Conservation (phyloP, 2,888 invertebrate species). For the Orthosia cruda region DNA sequence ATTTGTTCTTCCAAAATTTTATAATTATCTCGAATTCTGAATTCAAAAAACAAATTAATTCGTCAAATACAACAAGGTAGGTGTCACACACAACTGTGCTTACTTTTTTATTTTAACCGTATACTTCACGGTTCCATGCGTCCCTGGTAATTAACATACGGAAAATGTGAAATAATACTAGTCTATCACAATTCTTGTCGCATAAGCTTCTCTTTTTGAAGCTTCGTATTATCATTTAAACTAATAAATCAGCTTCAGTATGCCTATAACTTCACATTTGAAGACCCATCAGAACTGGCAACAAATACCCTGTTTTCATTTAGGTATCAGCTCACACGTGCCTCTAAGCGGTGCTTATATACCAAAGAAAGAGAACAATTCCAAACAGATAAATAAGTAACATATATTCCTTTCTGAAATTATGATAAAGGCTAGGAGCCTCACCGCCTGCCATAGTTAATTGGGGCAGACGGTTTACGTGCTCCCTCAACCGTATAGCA, state of each 20-base stretch:
- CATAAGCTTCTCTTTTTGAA: background rate
- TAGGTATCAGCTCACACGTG: constrained; percentile 15
- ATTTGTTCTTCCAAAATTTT: too few species aligned
- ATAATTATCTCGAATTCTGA: too few species aligned
- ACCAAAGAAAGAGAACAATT: constrained; percentile 23
- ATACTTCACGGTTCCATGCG: constrained; percentile 16
- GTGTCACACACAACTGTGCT: background rate
- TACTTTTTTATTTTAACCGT: background rate
- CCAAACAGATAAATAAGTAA: constrained; percentile 25
- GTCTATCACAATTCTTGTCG: background rate
- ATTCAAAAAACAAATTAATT: background rate
- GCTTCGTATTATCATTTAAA: too few species aligned
- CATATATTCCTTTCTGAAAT: constrained; percentile 42
- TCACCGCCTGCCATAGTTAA: constrained; percentile 48
- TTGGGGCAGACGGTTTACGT: constrained; percentile 50
- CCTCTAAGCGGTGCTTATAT: background rate
- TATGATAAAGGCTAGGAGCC: constrained; percentile 40
- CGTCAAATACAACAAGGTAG: background rate
- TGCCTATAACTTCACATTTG: background rate
- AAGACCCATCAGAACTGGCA: background rate
- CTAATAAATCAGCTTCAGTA: background rate
- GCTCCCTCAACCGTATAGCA: constrained; percentile 33
- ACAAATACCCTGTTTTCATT: background rate
- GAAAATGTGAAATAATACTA: background rate
- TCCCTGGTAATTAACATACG: background rate